These are phyloP conservation scores for Sebastes nivosus DNA, from an alignment of 2,797 vertebrate genomes.

Conservation along the genomic window DNA sequence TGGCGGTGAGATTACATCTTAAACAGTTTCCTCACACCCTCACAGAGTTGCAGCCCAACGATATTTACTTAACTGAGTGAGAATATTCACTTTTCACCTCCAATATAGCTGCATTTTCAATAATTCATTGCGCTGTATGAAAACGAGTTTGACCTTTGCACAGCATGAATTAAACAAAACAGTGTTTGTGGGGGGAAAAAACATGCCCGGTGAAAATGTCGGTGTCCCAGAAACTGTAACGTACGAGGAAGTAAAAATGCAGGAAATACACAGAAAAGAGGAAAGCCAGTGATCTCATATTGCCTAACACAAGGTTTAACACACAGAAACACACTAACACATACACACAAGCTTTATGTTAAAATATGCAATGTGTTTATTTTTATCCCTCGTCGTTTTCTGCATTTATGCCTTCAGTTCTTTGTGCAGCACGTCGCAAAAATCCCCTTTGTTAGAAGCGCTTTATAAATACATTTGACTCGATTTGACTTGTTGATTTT, in stretches of 20 bases:
- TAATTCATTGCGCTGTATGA: conserved; percentile 46
- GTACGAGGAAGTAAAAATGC: background rate
- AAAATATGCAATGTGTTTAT: conserved; percentile 8
- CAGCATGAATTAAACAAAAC: conserved; percentile 55
- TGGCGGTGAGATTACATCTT: conserved; percentile 46
- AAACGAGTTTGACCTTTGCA: conserved; percentile 63
- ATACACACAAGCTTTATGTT: background rate
- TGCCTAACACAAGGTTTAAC: background rate
- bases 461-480: conserved; percentile 38
- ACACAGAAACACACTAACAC: conserved; percentile 1
- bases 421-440: background rate
- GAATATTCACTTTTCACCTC: conserved; percentile 25
- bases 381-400: conserved; percentile 33
- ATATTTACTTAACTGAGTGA: conserved; percentile 23
- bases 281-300: background rate
- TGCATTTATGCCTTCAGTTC: conserved; percentile 20
- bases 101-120: conserved; percentile 43
- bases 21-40: conserved; percentile 26
- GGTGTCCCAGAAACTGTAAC: conserved; percentile 13
- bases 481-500: conserved; percentile 41
- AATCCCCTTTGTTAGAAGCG: background rate
- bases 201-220: conserved; percentile 24
- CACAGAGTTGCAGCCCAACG: conserved; percentile 6
- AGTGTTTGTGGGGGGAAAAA: background rate
- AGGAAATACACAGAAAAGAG: background rate